Conservation (phyloP, 2,113 vertebrate genomes). For the Lepidothrix coronata region DNA sequence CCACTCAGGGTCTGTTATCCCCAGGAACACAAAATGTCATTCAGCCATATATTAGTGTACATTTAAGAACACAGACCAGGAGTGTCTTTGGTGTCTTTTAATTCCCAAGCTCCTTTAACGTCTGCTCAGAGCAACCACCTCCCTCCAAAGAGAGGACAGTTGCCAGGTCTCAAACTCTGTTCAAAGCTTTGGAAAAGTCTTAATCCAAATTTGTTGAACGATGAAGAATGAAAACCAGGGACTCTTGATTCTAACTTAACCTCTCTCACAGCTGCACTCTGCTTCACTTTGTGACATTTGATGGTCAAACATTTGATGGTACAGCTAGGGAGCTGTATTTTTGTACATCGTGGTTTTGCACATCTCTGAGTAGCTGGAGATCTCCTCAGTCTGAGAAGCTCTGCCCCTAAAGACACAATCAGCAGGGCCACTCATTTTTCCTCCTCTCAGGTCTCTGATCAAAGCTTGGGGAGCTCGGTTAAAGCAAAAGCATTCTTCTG, state of each 20-base stretch:
- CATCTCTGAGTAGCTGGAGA: neutral
- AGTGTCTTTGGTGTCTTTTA: neutral
- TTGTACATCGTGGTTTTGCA: neutral
- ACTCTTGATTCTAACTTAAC: neutral
- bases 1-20: conserved; percentile 14
- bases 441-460: neutral
- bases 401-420: neutral
- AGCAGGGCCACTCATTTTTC: neutral
- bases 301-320: neutral
- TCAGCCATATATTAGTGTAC: neutral
- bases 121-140: neutral
- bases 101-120: neutral
- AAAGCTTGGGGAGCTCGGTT: neutral
- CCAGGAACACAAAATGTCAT: neutral
- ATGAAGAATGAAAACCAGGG: neutral
- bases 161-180: neutral
- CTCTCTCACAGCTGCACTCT: neutral
- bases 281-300: neutral
- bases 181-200: neutral
- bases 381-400: neutral
- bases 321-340: neutral
- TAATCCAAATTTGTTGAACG: neutral
- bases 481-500: neutral
- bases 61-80: neutral
- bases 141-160: neutral